These are phyloP conservation scores for Ispidina picta DNA, from an alignment of 2,797 vertebrate species.

Conservation along the genomic window DNA sequence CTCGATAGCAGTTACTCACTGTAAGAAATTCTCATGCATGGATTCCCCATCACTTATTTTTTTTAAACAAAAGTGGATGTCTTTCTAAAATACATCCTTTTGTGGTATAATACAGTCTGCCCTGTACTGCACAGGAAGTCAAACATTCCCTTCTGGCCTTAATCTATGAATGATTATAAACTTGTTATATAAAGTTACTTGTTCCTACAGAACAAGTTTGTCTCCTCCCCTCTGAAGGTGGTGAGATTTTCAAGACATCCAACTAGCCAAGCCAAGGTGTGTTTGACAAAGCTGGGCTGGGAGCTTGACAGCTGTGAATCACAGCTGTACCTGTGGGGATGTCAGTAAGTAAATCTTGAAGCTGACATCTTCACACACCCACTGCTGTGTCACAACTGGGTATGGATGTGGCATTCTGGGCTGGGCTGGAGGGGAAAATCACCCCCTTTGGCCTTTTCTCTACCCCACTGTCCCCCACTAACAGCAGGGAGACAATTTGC, in stretches of 20 bases:
- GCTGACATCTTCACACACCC: neutral
- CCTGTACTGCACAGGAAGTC: neutral
- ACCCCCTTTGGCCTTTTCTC: neutral
- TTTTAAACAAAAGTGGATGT: neutral
- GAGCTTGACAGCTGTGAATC: neutral
- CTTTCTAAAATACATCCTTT: neutral
- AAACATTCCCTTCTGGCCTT: neutral
- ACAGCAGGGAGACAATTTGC: neutral
- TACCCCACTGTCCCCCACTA: accelerated
- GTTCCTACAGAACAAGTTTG: neutral
- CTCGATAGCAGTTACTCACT: neutral
- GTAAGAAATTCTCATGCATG: neutral
- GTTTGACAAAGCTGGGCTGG: neutral
- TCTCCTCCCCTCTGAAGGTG: neutral
- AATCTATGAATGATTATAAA: neutral
- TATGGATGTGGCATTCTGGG: neutral
- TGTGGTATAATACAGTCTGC: neutral
- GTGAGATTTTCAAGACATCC: neutral
- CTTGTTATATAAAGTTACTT: neutral
- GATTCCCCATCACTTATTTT: neutral
- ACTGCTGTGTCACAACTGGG: neutral
- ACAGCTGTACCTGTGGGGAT: neutral
- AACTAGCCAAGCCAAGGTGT: neutral
- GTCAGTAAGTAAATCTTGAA: neutral
- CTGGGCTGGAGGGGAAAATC: neutral